Conservation (phyloP, 2,888 invertebrate species). For the Endotricha flammealis region DNA sequence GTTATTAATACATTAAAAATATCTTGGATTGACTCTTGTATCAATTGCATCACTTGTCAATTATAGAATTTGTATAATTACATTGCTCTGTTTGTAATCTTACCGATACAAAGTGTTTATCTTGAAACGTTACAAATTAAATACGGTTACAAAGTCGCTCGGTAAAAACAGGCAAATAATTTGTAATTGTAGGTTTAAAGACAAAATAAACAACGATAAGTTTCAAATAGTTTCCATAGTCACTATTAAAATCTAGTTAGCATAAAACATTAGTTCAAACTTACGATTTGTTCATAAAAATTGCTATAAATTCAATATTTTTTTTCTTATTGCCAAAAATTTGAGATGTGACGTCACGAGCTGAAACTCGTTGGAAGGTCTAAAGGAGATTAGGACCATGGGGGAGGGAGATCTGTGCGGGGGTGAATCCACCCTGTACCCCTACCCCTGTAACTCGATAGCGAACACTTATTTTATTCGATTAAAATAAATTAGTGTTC, state of each 20-base stretch:
- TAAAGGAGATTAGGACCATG: slow-evolving; percentile 63
- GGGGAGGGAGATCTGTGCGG: slow-evolving; percentile 33
- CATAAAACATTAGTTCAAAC: no score
- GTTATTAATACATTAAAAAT: slow-evolving; percentile 43
- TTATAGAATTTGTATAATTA: slow-evolving; percentile 22
- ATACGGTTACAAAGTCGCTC: slow-evolving; percentile 51
- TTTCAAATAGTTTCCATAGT: no score
- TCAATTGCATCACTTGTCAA: slow-evolving; percentile 42
- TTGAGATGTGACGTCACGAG: slow-evolving; percentile 71
- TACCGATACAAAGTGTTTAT: slow-evolving; percentile 66
- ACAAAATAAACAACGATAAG: no score
- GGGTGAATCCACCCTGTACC: slow-evolving; percentile 40
- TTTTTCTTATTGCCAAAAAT: slow-evolving; percentile 67
- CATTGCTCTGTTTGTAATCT: slow-evolving; percentile 36
- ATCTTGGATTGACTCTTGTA: slow-evolving; percentile 35
- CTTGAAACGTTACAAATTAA: slow-evolving; percentile 67
- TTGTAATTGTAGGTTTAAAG: no score
- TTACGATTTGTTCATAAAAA: no score
- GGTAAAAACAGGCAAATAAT: no score
- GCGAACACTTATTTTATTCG: slow-evolving; percentile 4
- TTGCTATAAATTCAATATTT: no score
- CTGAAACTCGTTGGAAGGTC: slow-evolving; percentile 49
- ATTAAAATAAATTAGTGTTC: neutral
- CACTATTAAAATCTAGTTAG: no score
- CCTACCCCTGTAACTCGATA: slow-evolving; percentile 38